Evolutionary conservation across 2,888 invertebrate species (phyloP).

Genomic region (Drosophila setosimentum): DNA sequence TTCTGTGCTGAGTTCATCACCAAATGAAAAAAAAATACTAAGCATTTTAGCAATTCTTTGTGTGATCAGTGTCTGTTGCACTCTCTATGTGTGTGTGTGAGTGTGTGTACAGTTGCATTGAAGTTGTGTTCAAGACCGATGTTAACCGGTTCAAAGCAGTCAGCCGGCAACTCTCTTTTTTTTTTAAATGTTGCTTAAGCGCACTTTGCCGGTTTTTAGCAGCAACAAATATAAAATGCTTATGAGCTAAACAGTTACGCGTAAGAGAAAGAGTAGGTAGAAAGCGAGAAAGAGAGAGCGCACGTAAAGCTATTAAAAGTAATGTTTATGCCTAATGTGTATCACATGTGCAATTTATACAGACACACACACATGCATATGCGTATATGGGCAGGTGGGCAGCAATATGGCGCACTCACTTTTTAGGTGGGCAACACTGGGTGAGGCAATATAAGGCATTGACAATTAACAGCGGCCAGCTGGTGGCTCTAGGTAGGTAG

Average conservation of each 20-base stretch:
- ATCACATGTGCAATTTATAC: conserved; percentile 48
- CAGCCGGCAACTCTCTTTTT: conserved; percentile 34
- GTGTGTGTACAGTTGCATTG: conserved; percentile 10
- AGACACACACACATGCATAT: neutral
- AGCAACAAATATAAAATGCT: conserved; percentile 16
- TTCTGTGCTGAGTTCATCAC: conserved; percentile 30
- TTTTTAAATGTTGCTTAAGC: conserved; percentile 9
- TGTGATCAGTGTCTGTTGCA: neutral
- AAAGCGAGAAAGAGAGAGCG: neutral
- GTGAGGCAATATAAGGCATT: conserved; percentile 34
- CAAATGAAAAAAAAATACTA: conserved; percentile 14
- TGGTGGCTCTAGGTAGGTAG: neutral
- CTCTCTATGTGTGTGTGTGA: neutral
- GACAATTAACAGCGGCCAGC: conserved; percentile 25
- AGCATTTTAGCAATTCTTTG: conserved; percentile 22
- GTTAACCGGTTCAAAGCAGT: conserved; percentile 37
- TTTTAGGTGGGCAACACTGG: conserved; percentile 35
- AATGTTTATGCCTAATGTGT: conserved; percentile 52
- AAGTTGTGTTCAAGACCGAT: conserved; percentile 1
- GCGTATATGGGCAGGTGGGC: conserved; percentile 30
- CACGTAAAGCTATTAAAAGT: conserved; percentile 39
- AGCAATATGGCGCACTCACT: conserved; percentile 14
- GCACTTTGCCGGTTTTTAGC: conserved; percentile 27
- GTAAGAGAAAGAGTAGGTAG: neutral
- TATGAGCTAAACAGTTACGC: conserved; percentile 25